Percentiles rank a stretch among this genome's conserved stretches.
These are phyloP conservation scores for Eublepharis macularius DNA, from an alignment of 2,113 vertebrate genomes.

Conservation along the genomic window DNA sequence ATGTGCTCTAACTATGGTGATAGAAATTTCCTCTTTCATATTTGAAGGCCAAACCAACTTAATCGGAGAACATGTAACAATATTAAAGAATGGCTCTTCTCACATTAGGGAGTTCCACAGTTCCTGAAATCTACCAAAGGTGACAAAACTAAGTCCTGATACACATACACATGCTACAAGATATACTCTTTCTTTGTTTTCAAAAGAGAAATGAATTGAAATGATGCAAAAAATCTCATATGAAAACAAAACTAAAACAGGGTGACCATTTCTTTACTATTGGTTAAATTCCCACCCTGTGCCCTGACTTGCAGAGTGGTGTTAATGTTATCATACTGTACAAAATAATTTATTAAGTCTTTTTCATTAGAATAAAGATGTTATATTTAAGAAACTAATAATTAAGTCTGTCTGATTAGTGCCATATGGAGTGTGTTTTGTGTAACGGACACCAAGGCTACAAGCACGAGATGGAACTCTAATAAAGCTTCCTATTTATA, in stretches of 20 bases:
- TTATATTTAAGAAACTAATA: conserved; percentile 71
- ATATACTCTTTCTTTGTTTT: neutral
- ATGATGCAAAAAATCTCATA: neutral
- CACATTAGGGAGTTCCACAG: too few species aligned
- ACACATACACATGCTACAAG: neutral
- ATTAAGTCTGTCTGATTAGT: conserved; percentile 68
- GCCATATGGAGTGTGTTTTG: conserved; percentile 66
- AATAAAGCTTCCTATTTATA: conserved; percentile 59
- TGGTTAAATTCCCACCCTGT: conserved; percentile 31
- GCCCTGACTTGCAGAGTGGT: conserved; percentile 43
- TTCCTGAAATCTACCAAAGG: too few species aligned
- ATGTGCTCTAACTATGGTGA: too few species aligned
- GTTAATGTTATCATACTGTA: conserved; percentile 45
- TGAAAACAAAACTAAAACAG: conserved; percentile 19
- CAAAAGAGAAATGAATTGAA: neutral
- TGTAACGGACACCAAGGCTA: conserved; percentile 52
- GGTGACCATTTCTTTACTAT: conserved; percentile 43
- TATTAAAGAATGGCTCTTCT: too few species aligned
- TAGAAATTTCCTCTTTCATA: too few species aligned
- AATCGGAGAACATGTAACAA: too few species aligned
- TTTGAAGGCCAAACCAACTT: too few species aligned
- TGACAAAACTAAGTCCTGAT: too few species aligned
- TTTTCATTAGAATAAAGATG: conserved; percentile 56
- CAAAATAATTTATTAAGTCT: conserved; percentile 30
- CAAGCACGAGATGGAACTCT: conserved; percentile 48